These are phyloP conservation scores for Aphaenogaster ashmeadi DNA, from an alignment of 1,140 invertebrate species.

Conservation along the genomic window DNA sequence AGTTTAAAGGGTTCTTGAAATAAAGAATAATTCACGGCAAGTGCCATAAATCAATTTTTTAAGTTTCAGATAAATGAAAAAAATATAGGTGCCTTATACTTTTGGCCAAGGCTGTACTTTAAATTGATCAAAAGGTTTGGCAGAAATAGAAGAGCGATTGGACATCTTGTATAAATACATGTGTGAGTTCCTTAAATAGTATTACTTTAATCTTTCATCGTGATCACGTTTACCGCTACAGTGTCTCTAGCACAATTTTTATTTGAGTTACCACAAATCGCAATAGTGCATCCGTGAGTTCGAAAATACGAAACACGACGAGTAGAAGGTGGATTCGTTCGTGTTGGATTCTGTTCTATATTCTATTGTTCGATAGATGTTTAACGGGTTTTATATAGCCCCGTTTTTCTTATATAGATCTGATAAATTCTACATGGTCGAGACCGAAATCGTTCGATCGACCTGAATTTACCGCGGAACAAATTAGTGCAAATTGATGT, in stretches of 20 bases:
- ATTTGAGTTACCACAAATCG: slow-evolving; percentile 49
- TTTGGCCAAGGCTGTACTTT: too few relatives aligned
- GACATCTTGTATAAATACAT: not conserved
- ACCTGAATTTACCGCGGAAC: not conserved
- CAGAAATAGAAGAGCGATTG: not conserved
- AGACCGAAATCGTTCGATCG: slow-evolving; percentile 9
- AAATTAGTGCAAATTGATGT: slow-evolving; percentile 43
- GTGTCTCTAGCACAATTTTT: slow-evolving; percentile 54
- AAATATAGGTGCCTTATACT: too few relatives aligned
- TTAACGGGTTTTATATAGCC: not conserved
- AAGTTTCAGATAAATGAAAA: too few relatives aligned
- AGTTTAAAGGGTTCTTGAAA: too few relatives aligned
- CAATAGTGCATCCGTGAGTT: slow-evolving; percentile 45
- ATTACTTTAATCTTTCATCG: slow-evolving; percentile 58
- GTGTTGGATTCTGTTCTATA: slow-evolving; percentile 29
- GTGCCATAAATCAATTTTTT: too few relatives aligned
- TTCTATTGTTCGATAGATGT: not conserved
- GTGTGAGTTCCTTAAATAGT: slow-evolving; percentile 24
- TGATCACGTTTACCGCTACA: slow-evolving; percentile 55
- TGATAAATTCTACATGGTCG: not conserved
- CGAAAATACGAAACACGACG: slow-evolving; percentile 49
- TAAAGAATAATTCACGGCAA: too few relatives aligned
- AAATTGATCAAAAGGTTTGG: slow-evolving; percentile 3
- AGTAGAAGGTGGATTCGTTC: slow-evolving; percentile 33
- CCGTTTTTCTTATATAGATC: not conserved